phyloP scores from a whole-genome alignment of 2,113 vertebrate genomes.

The Mormyrus lacerda region DNA sequence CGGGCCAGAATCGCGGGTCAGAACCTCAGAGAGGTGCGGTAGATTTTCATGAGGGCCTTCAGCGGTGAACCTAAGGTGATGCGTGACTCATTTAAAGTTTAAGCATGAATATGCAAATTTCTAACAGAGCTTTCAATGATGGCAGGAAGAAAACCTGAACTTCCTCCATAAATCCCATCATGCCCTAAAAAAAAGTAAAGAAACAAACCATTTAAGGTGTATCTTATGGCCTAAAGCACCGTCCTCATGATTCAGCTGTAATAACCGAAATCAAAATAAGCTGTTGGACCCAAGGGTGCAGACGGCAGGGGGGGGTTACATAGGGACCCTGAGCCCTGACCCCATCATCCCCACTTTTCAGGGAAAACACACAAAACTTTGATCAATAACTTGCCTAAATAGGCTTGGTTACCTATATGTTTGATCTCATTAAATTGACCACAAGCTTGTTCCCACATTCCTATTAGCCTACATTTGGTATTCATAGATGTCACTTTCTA shows the following conservation, averaged over 20 bases:
- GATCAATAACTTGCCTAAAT: background rate
- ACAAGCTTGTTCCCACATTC: background rate
- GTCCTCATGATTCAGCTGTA: background rate
- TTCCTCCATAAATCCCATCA: background rate
- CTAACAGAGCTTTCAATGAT: background rate
- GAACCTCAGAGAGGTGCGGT: background rate
- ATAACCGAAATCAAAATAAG: background rate
- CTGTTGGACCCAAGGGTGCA: background rate
- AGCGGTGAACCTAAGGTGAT: background rate
- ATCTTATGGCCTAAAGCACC: background rate
- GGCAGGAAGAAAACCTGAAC: background rate
- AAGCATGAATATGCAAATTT: background rate
- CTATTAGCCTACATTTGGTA: background rate
- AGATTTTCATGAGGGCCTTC: background rate
- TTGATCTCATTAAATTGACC: background rate
- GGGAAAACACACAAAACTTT: background rate
- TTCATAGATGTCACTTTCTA: background rate
- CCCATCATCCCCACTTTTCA: background rate
- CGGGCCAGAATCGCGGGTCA: background rate
- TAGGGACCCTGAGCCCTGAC: background rate
- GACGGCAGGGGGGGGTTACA: background rate
- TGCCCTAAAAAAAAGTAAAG: background rate
- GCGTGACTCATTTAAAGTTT: background rate
- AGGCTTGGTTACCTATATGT: background rate
- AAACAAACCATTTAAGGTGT: background rate